Evolutionary conservation across 1,140 invertebrate species (phyloP).

Genomic region (Apis laboriosa): DNA sequence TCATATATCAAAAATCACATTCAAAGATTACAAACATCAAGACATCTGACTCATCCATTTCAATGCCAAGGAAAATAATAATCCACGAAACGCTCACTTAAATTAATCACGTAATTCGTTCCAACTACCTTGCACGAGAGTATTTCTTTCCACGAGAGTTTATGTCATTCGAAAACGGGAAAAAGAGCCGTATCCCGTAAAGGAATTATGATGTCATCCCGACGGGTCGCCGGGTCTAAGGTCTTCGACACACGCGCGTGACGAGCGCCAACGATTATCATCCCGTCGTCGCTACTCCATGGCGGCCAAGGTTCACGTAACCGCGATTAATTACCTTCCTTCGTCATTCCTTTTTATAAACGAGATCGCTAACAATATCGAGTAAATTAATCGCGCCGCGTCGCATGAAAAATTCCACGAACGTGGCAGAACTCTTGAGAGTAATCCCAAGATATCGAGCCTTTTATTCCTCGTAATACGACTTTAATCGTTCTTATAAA

Average conservation of each 20-base stretch:
- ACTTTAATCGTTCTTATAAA: not conserved
- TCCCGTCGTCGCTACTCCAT: not conserved
- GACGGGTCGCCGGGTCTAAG: conserved; percentile 66
- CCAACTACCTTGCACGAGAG: not conserved
- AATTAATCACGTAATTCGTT: not conserved
- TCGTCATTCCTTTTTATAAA: not conserved
- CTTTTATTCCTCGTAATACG: not conserved
- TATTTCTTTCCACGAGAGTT: conserved; percentile 22
- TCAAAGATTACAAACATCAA: too few species aligned
- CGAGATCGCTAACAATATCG: not conserved
- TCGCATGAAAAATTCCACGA: not conserved
- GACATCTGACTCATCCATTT: not conserved
- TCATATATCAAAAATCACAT: too few species aligned
- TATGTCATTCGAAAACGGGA: conserved; percentile 26
- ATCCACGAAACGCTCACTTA: not conserved
- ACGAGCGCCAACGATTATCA: conserved; percentile 15
- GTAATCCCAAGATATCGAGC: too few species aligned
- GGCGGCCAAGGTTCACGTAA: not conserved
- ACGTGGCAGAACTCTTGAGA: not conserved
- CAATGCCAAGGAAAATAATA: not conserved
- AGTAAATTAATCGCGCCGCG: too few species aligned
- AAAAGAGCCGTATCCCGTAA: conserved; percentile 24
- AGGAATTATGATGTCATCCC: conserved; percentile 66
- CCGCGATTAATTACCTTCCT: not conserved
- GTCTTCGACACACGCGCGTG: conserved; percentile 61